Percentiles rank a stretch among this genome's conserved stretches.
These are phyloP conservation scores for Cabera pusaria DNA, from an alignment of 2,888 invertebrate species.

Conservation along the genomic window DNA sequence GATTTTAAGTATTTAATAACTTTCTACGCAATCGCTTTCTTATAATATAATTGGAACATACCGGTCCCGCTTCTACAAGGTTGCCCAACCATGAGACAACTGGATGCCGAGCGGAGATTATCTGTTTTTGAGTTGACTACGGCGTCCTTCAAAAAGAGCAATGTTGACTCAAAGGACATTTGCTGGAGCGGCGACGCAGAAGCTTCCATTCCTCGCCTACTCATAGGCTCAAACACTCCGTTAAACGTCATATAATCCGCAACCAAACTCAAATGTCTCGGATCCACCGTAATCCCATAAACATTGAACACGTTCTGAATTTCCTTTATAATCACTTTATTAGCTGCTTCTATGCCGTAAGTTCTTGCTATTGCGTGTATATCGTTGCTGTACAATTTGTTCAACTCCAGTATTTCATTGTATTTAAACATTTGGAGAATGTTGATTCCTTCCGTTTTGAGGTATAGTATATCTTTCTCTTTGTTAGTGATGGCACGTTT, in stretches of 20 bases:
- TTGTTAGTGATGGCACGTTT: slow-evolving; percentile 92
- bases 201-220: slow-evolving; percentile 94
- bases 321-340: slow-evolving; percentile 95
- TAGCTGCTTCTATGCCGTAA: slow-evolving; percentile 98
- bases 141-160: slow-evolving; percentile 92
- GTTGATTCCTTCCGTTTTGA: slow-evolving; percentile 98
- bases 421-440: slow-evolving; percentile 95
- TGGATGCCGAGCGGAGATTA: slow-evolving; percentile 91
- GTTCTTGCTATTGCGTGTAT: slow-evolving; percentile 94
- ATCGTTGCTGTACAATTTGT: slow-evolving; percentile 95
- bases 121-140: slow-evolving; percentile 89
- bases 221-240: slow-evolving; percentile 95
- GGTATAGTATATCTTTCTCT: slow-evolving; percentile 84
- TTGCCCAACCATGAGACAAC: slow-evolving; percentile 93
- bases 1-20: too few species aligned
- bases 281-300: slow-evolving; percentile 98
- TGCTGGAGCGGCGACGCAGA: slow-evolving; percentile 98
- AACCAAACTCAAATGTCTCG: slow-evolving; percentile 94
- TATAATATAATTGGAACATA: slow-evolving; percentile 78
- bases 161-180: slow-evolving; percentile 98
- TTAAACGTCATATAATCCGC: slow-evolving; percentile 99
- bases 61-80: slow-evolving; percentile 94
- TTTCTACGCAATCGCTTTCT: slow-evolving; percentile 39
- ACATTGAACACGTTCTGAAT: slow-evolving; percentile 98
- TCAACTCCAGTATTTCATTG: slow-evolving; percentile 89